Evolutionary conservation across 2,888 invertebrate species (phyloP).

Genomic region (Rhagium mordax): DNA sequence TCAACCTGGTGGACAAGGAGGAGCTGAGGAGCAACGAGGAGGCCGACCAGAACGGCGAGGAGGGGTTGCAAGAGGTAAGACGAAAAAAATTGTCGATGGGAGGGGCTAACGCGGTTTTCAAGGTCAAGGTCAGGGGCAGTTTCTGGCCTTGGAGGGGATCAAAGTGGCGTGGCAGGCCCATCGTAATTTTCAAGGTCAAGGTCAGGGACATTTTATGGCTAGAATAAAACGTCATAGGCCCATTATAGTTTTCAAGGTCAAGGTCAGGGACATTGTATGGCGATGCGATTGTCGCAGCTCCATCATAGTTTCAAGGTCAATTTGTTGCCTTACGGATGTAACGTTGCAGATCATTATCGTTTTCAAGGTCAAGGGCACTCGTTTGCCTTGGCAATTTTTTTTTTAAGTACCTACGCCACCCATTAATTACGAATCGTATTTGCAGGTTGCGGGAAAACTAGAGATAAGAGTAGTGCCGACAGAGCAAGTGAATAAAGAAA

Average conservation of each 20-base stretch:
- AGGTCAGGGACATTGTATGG: background rate
- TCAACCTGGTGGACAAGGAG: slow-evolving; percentile 61
- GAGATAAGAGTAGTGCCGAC: slow-evolving; percentile 84
- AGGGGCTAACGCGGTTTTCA: background rate
- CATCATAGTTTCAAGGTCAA: background rate
- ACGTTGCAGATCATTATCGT: background rate
- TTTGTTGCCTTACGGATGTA: background rate
- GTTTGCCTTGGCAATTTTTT: background rate
- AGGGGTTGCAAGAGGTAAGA: slow-evolving; percentile 66
- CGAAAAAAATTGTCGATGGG: background rate
- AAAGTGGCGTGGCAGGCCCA: background rate
- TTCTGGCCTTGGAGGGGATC: background rate
- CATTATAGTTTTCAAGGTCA: slow-evolving; percentile 7
- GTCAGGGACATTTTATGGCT: background rate
- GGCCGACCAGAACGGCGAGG: slow-evolving; percentile 58
- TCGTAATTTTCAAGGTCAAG: slow-evolving; percentile 6
- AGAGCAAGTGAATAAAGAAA: slow-evolving; percentile 53
- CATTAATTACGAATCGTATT: background rate
- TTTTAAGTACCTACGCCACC: background rate
- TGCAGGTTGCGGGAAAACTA: slow-evolving; percentile 81
- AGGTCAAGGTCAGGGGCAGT: slow-evolving; percentile 17
- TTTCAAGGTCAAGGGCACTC: slow-evolving; percentile 25
- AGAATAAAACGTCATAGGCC: background rate
- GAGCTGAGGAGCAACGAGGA: slow-evolving; percentile 50
- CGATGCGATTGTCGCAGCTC: too few species aligned